These are phyloP conservation scores for Barbus barbus DNA, from an alignment of 2,113 vertebrate genomes.

Conservation along the genomic window DNA sequence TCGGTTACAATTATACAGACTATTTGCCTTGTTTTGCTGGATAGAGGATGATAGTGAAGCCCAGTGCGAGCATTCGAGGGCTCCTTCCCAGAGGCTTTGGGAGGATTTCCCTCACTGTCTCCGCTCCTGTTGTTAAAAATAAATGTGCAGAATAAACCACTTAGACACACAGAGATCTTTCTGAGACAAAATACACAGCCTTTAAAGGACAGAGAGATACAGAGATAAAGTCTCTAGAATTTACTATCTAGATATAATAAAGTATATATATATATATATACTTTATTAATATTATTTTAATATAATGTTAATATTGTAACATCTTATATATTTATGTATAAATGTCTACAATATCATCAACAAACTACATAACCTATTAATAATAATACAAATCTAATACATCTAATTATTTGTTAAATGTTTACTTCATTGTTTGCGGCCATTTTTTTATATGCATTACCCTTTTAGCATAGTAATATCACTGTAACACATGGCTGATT, in stretches of 20 bases:
- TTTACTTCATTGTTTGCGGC: too few species aligned
- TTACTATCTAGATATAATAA: not conserved
- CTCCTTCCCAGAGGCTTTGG: not conserved
- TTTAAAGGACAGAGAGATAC: not conserved
- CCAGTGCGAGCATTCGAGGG: not conserved
- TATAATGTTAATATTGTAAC: too few species aligned
- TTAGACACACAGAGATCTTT: too few species aligned
- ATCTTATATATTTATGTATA: too few species aligned
- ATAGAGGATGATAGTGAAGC: not conserved
- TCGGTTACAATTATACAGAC: not conserved
- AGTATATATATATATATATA: too few species aligned
- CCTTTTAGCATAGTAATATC: too few species aligned
- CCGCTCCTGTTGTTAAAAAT: not conserved
- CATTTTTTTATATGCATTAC: too few species aligned
- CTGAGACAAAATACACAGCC: not conserved
- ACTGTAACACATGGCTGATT: not conserved
- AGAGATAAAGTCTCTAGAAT: not conserved
- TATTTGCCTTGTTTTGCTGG: not conserved
- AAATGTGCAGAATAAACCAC: not conserved
- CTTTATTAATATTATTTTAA: too few species aligned
- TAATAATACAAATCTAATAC: too few species aligned
- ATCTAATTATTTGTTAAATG: too few species aligned
- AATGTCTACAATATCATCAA: not conserved
- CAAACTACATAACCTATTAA: not conserved
- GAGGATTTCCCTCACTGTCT: not conserved